Percentiles rank a stretch among this genome's conserved stretches.
These are phyloP conservation scores for Lutra lutra DNA, from an alignment of 2,797 vertebrate genomes.

Conservation along the genomic window DNA sequence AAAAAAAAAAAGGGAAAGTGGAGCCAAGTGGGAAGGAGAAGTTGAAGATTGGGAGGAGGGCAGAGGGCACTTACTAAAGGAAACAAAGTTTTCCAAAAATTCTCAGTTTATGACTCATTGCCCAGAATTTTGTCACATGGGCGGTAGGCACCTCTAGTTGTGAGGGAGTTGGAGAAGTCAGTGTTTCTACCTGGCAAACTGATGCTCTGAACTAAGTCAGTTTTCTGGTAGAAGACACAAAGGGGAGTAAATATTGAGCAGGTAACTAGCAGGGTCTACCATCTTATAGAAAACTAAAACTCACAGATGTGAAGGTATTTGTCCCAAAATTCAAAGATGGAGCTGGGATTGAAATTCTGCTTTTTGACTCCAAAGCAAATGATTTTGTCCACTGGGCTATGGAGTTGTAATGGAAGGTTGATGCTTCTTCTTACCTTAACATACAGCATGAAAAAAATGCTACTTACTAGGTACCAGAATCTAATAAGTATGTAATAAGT, in stretches of 20 bases:
- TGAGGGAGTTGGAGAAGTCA: background rate
- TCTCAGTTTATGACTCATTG: background rate
- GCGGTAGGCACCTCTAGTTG: background rate
- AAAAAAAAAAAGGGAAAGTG: background rate
- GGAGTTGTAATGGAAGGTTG: background rate
- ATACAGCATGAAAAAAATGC: background rate
- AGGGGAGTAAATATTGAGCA: background rate
- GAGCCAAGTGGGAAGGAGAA: background rate
- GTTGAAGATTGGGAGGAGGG: background rate
- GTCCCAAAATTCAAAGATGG: background rate
- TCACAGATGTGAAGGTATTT: background rate
- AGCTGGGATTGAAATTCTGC: background rate
- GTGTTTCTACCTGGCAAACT: background rate
- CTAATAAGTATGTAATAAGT: too few species aligned
- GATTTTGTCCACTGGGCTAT: background rate
- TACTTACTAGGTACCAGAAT: background rate
- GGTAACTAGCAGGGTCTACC: background rate
- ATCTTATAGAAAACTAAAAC: background rate
- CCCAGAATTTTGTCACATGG: background rate
- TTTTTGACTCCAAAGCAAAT: background rate
- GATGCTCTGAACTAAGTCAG: background rate
- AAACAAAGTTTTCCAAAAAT: background rate
- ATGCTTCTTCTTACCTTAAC: background rate
- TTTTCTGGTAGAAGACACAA: conserved; percentile 9
- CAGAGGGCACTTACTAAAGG: background rate